Conservation (phyloP, 92 coral and sea anemone species). For the Paragorgia papillata region DNA sequence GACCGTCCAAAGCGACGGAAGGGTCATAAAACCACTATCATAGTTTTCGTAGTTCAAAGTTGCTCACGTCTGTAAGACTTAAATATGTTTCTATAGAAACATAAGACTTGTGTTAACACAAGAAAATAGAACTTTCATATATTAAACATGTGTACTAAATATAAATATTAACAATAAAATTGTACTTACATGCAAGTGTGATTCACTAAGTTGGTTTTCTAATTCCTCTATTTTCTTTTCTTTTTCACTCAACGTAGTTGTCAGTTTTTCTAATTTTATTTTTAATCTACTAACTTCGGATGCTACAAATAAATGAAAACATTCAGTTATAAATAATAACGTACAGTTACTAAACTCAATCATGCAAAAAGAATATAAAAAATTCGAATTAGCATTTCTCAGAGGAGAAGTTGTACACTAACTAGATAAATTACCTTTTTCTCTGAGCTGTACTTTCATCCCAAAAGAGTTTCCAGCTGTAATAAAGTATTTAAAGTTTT, state of each 20-base stretch:
- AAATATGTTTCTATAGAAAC: too few relatives aligned
- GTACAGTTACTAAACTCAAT: neutral
- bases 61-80: too few relatives aligned
- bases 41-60: too few relatives aligned
- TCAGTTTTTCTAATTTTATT: conserved; percentile 79
- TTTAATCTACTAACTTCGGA: conserved; percentile 90
- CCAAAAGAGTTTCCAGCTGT: conserved; percentile 71
- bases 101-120: neutral
- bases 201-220: conserved; percentile 63
- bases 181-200: conserved; percentile 57
- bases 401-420: neutral
- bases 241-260: conserved; percentile 74
- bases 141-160: neutral
- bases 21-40: too few relatives aligned
- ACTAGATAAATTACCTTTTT: conserved; percentile 77
- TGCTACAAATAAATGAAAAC: conserved; percentile 51
- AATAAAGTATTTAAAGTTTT: neutral
- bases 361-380: neutral
- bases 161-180: neutral
- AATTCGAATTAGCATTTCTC: neutral
- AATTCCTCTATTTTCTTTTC: conserved; percentile 74
- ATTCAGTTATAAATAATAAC: neutral
- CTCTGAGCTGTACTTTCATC: conserved; percentile 83
- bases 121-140: neutral
- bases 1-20: too few relatives aligned